Evolutionary conservation across 2,888 invertebrate species (phyloP).

Genomic region (Patella caerulea): DNA sequence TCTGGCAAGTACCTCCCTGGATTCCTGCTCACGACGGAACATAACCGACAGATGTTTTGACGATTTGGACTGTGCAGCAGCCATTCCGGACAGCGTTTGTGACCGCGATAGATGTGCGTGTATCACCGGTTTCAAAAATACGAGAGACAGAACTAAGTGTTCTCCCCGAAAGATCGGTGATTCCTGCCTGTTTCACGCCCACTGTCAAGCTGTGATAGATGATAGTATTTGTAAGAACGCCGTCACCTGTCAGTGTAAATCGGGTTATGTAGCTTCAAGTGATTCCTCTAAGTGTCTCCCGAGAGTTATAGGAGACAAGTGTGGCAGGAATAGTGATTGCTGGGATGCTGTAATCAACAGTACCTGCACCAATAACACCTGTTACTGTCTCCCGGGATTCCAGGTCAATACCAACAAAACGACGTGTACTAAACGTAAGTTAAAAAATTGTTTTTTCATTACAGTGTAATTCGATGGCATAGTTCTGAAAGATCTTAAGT

Average conservation of each 20-base stretch:
- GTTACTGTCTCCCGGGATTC: constrained; percentile 17
- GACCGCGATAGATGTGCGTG: constrained; percentile 16
- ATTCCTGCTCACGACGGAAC: not conserved
- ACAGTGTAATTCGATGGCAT: too few species aligned
- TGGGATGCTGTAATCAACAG: constrained; percentile 17
- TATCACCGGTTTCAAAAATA: constrained; percentile 16
- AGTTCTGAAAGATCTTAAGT: too few species aligned
- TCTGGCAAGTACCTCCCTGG: not conserved
- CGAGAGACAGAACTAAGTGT: not conserved
- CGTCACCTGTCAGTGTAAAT: not conserved
- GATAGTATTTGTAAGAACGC: not conserved
- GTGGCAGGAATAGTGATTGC: constrained; percentile 12
- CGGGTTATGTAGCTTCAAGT: not conserved
- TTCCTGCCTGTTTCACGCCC: not conserved
- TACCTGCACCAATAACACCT: constrained; percentile 11
- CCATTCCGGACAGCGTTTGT: constrained; percentile 19
- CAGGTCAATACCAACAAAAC: constrained; percentile 8
- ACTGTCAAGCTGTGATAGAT: not conserved
- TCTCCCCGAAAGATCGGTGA: not conserved
- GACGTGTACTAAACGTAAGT: constrained; percentile 23
- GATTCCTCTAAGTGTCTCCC: not conserved
- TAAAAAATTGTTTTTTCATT: too few species aligned
- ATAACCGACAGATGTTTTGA: not conserved
- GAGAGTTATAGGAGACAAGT: not conserved
- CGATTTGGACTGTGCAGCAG: constrained; percentile 18